Conservation (phyloP, 2,113 vertebrate genomes). For the Butorides virescens region DNA sequence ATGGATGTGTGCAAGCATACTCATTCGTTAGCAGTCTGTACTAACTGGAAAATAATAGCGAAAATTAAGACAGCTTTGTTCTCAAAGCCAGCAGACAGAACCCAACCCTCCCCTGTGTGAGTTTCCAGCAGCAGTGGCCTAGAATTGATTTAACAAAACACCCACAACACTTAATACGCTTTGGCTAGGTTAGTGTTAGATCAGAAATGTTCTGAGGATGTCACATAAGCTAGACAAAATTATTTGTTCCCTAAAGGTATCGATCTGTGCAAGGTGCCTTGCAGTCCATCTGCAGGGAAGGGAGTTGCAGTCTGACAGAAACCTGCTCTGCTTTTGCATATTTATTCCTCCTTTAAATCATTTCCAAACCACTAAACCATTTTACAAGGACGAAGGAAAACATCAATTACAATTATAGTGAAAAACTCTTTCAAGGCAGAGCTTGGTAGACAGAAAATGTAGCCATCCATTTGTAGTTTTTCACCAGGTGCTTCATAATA, state of each 20-base stretch:
- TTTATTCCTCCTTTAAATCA: conserved; percentile 59
- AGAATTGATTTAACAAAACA: neutral
- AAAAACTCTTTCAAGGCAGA: conserved; percentile 43
- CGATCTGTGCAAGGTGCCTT: neutral
- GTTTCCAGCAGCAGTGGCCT: neutral
- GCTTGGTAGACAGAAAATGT: neutral
- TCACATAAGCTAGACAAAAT: neutral
- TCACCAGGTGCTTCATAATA: neutral
- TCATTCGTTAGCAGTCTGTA: neutral
- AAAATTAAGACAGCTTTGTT: neutral
- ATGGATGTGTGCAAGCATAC: neutral
- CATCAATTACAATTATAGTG: conserved; percentile 52
- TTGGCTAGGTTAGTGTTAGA: neutral
- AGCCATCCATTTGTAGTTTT: neutral
- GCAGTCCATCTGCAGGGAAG: neutral
- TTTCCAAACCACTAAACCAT: conserved; percentile 65
- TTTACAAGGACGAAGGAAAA: conserved; percentile 63
- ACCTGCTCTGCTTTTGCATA: conserved; percentile 29
- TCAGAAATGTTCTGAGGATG: neutral
- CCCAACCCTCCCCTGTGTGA: neutral
- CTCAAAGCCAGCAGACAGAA: neutral
- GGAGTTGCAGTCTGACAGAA: conserved; percentile 23
- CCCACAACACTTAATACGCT: neutral
- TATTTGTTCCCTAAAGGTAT: neutral
- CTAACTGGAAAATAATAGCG: neutral